Evolutionary conservation across 2,888 invertebrate genomes (phyloP).

Genomic region (Leptothorax acervorum): DNA sequence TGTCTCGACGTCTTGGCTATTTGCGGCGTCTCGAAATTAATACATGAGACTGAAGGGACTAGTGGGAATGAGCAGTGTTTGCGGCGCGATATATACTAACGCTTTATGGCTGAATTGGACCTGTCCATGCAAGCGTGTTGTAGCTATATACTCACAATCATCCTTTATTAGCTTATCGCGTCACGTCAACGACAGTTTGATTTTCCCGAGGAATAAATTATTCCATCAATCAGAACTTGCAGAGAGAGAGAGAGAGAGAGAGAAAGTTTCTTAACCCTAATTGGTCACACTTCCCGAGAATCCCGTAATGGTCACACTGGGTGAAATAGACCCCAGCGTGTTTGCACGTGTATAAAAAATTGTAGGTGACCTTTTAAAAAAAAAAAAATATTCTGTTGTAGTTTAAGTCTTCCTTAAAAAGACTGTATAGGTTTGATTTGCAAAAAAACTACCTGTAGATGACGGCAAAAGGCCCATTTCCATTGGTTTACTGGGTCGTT

Average conservation of each 20-base stretch:
- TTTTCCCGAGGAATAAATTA: not conserved
- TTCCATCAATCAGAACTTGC: not conserved
- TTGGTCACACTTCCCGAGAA: too few species aligned
- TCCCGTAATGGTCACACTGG: too few species aligned
- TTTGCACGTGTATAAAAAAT: too few species aligned
- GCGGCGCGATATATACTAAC: not conserved
- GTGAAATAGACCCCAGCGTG: too few species aligned
- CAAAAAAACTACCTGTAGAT: too few species aligned
- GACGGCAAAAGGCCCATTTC: too few species aligned
- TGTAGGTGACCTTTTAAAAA: too few species aligned
- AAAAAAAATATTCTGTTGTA: too few species aligned
- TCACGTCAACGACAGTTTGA: not conserved
- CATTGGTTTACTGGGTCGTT: too few species aligned
- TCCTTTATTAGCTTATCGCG: not conserved
- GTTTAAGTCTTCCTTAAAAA: too few species aligned
- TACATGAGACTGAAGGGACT: conserved; percentile 3
- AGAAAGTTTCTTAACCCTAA: not conserved
- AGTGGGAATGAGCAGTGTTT: not conserved
- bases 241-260: not conserved
- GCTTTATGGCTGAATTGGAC: not conserved
- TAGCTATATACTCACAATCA: not conserved
- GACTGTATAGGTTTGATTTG: too few species aligned
- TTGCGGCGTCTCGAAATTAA: conserved; percentile 7
- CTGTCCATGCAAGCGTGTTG: not conserved
- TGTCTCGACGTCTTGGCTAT: not conserved